Base-by-base conservation (phyloP, 2,888 invertebrate species). In the Tuta absoluta region DNA sequence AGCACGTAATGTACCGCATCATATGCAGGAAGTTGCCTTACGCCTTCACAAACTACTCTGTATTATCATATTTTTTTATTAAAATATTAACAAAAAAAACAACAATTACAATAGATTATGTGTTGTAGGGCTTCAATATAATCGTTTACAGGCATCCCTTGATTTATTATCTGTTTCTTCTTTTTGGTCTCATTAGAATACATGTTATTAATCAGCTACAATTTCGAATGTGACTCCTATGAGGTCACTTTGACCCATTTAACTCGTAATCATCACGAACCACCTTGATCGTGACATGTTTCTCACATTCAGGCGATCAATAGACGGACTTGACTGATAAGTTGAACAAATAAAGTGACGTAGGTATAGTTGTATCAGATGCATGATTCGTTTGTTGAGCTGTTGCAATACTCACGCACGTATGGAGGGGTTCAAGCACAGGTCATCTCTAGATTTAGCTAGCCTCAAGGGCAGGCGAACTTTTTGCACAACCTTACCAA, bases 381-480 rank as follows among this genome's bases (percentile, higher is more conserved):
- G 58, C 63, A 63, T 63, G 63, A 58, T n/a, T 33, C 14, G 58
- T 49, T 17, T 17, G 23, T 28, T 63, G 41, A 28, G 49, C 33
- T 37, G 51, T 53, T 24, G 51, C 23, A 63, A 58, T 53, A 53
- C 11, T 12, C 33, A 28, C 11, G 17, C 33, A 28, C 12, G 33
- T 45, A 28, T 63, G 23, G 41, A 45, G 24, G 24, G 53, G 57
- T 63, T 57, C 63, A 63, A 38, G 38, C 38, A 62, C 63, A 63
- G 63, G 63, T 63, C 57, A 63, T 57, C 57, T 63, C 63, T 38
- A 53, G 19, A 4, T 28, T 62, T 37, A 23, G 63, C 63, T 57
- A 63, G 19, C 24, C 51, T 37, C 67, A 67, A 69, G 65, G 68
- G 48, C 63, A 63, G 23, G 57, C 23, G 10, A 24, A 58, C 8